phyloP scores from a whole-genome alignment of 2,797 vertebrate species.

The Fistularia commersonii region DNA sequence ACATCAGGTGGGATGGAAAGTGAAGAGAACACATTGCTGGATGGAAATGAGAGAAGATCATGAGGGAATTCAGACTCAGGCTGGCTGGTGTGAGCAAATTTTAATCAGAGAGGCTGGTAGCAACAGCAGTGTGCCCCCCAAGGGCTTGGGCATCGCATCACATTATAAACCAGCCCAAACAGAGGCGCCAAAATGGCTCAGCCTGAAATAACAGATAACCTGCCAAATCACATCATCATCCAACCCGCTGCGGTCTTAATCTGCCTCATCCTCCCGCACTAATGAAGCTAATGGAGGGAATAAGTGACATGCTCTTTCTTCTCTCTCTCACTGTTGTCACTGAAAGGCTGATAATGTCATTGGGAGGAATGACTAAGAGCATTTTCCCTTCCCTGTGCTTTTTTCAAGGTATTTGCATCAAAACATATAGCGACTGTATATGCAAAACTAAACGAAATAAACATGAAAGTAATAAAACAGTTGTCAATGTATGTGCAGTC shows the following conservation, averaged over 20 bases:
- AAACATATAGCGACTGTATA: neutral
- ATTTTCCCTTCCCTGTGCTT: constrained; percentile 7
- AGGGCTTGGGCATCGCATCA: constrained; percentile 60
- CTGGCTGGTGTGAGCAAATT: constrained; percentile 59
- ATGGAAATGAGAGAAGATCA: constrained; percentile 44
- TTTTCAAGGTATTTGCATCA: constrained; percentile 5
- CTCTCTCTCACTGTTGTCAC: constrained; percentile 37
- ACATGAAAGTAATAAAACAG: too few relatives aligned
- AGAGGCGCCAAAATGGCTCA: constrained; percentile 53
- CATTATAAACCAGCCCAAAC: constrained; percentile 58
- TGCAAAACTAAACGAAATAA: too few relatives aligned
- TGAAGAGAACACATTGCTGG: constrained; percentile 27
- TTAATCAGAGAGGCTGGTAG: constrained; percentile 66
- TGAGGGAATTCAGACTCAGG: constrained; percentile 51
- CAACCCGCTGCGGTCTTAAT: constrained; percentile 63
- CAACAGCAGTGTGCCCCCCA: constrained; percentile 51
- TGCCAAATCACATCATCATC: constrained; percentile 68
- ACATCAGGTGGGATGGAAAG: constrained; percentile 37
- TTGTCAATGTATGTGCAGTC: too few relatives aligned
- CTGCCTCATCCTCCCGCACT: constrained; percentile 60
- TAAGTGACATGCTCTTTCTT: constrained; percentile 65
- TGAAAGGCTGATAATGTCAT: constrained; percentile 20
- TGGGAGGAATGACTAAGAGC: constrained; percentile 3
- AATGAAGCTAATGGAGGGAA: constrained; percentile 71
- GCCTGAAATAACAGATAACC: constrained; percentile 72